A percentile compares a stretch with the other conserved stretches of the same genome.
These are phyloP conservation scores for Lycophotia porphyrea DNA, from an alignment of 2,888 invertebrate species.

Conservation along the genomic window DNA sequence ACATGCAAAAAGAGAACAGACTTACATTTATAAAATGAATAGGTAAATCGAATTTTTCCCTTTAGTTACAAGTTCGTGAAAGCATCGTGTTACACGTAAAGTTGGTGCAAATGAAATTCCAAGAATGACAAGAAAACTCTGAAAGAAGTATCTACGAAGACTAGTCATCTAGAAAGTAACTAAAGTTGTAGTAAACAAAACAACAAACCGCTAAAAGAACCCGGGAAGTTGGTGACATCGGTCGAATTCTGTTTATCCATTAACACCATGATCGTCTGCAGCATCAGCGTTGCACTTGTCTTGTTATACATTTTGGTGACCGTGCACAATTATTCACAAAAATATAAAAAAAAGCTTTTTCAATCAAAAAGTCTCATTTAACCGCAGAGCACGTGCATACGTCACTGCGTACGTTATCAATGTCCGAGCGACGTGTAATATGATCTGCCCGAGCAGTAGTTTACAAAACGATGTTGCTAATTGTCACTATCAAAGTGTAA, in stretches of 20 bases:
- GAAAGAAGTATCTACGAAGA: background rate
- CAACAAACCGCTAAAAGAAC: slow-evolving; percentile 82
- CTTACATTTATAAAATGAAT: background rate
- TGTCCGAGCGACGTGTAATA: slow-evolving; percentile 68
- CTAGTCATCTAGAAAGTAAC: background rate
- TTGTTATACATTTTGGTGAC: slow-evolving; percentile 82
- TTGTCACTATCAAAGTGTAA: slow-evolving; percentile 74
- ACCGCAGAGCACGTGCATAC: slow-evolving; percentile 65
- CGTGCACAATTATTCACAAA: slow-evolving; percentile 55
- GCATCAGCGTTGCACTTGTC: slow-evolving; percentile 88
- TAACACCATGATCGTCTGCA: slow-evolving; percentile 88
- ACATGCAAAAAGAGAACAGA: background rate
- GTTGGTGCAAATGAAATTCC: slow-evolving; percentile 7
- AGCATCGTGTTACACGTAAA: background rate
- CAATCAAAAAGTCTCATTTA: slow-evolving; percentile 19
- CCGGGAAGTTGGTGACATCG: slow-evolving; percentile 82
- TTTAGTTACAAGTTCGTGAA: background rate
- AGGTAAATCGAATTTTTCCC: background rate
- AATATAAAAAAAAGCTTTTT: slow-evolving; percentile 44
- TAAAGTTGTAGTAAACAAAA: slow-evolving; percentile 45
- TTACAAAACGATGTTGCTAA: slow-evolving; percentile 65
- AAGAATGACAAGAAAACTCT: background rate
- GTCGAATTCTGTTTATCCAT: slow-evolving; percentile 88
- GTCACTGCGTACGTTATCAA: slow-evolving; percentile 64
- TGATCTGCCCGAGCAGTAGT: slow-evolving; percentile 62